These are phyloP conservation scores for Branchellion lobata DNA, from an alignment of 2,888 invertebrate genomes.

Conservation along the genomic window DNA sequence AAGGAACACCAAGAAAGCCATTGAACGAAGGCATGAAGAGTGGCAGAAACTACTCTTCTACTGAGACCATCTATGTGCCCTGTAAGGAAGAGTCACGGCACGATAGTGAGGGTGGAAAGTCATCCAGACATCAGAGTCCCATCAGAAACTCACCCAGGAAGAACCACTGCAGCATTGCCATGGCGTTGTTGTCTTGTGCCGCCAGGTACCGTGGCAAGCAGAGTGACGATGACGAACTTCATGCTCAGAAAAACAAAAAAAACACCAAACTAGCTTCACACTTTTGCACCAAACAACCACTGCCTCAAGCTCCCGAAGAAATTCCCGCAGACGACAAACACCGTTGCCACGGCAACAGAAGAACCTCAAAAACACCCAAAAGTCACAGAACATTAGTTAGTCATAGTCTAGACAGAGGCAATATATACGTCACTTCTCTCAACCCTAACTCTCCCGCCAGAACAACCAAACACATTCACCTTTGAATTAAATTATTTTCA, in stretches of 20 bases:
- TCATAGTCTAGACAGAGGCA: conserved; percentile 5
- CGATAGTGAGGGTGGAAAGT: background rate
- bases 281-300: background rate
- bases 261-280: background rate
- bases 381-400: background rate
- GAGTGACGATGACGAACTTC: background rate
- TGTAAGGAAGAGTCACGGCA: background rate
- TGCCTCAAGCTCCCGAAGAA: background rate
- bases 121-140: background rate
- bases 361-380: background rate
- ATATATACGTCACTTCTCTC: background rate
- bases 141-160: background rate
- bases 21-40: background rate
- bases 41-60: conserved; percentile 32
- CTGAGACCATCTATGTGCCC: conserved; percentile 32
- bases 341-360: background rate
- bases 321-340: background rate
- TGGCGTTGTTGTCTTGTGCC: conserved; percentile 39
- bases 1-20: background rate
- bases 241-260: background rate
- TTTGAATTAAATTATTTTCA: background rate
- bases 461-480: background rate
- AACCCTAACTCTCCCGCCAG: background rate
- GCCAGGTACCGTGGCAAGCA: conserved; percentile 13
- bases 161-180: conserved; percentile 34